Evolutionary conservation across 2,113 vertebrate genomes (phyloP).

Genomic region (Abramis brama): DNA sequence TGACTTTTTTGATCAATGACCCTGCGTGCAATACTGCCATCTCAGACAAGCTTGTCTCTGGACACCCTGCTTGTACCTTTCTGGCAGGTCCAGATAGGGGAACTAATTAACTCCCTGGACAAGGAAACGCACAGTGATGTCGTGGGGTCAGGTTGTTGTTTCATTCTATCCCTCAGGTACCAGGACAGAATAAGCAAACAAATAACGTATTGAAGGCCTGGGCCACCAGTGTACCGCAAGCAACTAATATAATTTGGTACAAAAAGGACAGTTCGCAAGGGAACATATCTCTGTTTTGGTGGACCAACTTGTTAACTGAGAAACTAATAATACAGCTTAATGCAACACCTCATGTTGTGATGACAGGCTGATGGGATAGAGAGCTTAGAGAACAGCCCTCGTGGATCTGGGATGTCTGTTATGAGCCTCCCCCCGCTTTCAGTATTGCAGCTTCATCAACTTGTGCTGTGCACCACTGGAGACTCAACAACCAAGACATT

Average conservation of each 20-base stretch:
- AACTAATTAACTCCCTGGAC: constrained; percentile 65
- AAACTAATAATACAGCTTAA: constrained; percentile 50
- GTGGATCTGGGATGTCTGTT: constrained; percentile 34
- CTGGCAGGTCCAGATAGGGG: constrained; percentile 56
- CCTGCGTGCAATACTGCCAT: constrained; percentile 30
- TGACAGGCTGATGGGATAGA: constrained; percentile 49
- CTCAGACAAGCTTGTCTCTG: constrained; percentile 43
- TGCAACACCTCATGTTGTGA: constrained; percentile 37
- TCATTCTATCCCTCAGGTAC: constrained; percentile 34
- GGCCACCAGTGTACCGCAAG: background rate
- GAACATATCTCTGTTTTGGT: constrained; percentile 47
- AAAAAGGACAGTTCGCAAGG: constrained; percentile 28
- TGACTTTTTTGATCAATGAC: constrained; percentile 57
- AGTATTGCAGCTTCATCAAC: constrained; percentile 51
- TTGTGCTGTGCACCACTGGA: constrained; percentile 40
- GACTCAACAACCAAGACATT: constrained; percentile 55
- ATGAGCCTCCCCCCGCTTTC: constrained; percentile 36
- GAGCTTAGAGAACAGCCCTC: constrained; percentile 37
- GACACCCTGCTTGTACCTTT: constrained; percentile 44
- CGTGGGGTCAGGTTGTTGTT: constrained; percentile 52
- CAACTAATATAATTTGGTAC: constrained; percentile 17
- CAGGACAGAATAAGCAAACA: constrained; percentile 34
- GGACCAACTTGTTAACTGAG: constrained; percentile 38
- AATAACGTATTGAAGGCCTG: background rate
- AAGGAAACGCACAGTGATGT: constrained; percentile 54